These are phyloP conservation scores for Myiozetetes cayanensis DNA, from an alignment of 2,113 vertebrate genomes.

Conservation along the genomic window DNA sequence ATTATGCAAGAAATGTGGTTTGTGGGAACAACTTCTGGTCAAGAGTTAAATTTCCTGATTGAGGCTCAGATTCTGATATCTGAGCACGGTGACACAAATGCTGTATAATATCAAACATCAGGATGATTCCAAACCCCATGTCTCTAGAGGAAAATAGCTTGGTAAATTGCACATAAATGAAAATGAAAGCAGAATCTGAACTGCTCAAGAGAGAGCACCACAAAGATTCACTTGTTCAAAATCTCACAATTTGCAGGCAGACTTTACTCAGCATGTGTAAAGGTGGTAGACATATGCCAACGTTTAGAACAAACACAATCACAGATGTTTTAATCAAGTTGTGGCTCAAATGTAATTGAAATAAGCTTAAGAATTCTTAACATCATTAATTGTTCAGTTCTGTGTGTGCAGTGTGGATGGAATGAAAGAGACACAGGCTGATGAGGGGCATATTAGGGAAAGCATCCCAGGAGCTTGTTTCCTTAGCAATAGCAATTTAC, in stretches of 20 bases:
- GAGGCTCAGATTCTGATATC: neutral
- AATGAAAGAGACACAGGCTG: neutral
- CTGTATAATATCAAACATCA: neutral
- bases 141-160: fast-evolving
- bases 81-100: neutral
- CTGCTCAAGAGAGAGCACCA: neutral
- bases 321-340: constrained; percentile 15
- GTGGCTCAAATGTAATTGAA: neutral
- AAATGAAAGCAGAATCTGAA: neutral
- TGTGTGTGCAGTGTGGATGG: neutral
- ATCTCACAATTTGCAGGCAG: neutral
- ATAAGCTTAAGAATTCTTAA: constrained; percentile 1
- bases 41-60: neutral
- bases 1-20: neutral
- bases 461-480: neutral
- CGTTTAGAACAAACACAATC: neutral
- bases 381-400: neutral
- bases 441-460: neutral
- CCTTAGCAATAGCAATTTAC: constrained; percentile 34
- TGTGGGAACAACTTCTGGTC: neutral
- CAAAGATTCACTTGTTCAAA: constrained; percentile 22
- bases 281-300: neutral
- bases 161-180: neutral
- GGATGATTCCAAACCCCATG: neutral
- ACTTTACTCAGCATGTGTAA: neutral